Evolutionary conservation across 2,797 vertebrate species (phyloP).

Genomic region (Sebastolobus alascanus): DNA sequence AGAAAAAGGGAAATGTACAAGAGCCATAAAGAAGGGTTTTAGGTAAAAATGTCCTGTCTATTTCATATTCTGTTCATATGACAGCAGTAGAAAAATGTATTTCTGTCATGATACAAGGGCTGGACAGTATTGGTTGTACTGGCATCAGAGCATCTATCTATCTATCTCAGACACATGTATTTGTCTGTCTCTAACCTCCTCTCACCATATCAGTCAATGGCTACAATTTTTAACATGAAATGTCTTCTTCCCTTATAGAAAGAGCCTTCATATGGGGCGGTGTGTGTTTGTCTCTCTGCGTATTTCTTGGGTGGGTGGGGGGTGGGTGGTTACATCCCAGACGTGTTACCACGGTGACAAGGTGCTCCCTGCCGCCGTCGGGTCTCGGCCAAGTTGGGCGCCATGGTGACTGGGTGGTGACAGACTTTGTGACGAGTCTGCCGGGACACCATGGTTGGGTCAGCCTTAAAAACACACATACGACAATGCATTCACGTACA

Average conservation of each 20-base stretch:
- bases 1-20: background rate
- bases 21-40: background rate
- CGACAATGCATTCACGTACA: background rate
- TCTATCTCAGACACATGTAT: constrained; percentile 61
- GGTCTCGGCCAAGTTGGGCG: constrained; percentile 89
- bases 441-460: constrained; percentile 73
- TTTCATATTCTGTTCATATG: background rate
- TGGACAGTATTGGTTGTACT: background rate
- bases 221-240: constrained; percentile 41
- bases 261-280: constrained; percentile 30
- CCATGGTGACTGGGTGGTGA: constrained; percentile 90
- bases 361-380: constrained; percentile 90
- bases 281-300: constrained; percentile 48
- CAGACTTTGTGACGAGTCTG: constrained; percentile 85
- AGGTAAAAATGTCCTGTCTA: background rate
- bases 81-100: background rate
- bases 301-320: constrained; percentile 61
- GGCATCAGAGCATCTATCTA: too few relatives aligned
- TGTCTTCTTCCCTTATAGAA: constrained; percentile 3
- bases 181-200: constrained; percentile 73
- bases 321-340: constrained; percentile 90
- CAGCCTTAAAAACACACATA: constrained; percentile 58
- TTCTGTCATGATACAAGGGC: background rate
- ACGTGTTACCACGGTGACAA: constrained; percentile 92
- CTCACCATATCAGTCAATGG: constrained; percentile 2